Evolutionary conservation across 2,113 vertebrate species (phyloP), one percentile per base, ranked within the genome.

Genomic region (Brachyhypopomus occidentalis): DNA sequence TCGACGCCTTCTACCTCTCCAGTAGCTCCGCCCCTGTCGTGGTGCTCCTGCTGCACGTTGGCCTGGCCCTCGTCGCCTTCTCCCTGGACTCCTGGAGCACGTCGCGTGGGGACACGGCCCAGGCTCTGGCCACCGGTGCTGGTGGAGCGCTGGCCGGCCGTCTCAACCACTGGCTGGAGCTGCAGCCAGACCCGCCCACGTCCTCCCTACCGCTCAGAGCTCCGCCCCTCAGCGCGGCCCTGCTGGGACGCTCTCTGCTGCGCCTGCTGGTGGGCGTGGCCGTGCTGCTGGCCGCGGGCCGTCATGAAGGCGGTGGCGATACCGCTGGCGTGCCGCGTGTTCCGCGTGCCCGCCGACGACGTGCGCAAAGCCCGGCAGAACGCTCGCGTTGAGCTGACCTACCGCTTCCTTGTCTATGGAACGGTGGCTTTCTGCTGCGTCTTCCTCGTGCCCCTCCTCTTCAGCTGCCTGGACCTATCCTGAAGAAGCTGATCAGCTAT

Each of bases 61-160:
- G 94, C 59, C 79, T 98, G 83, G 96, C 97, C 75, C 93, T 98
- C 48, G 94, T 97, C 85, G 97, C 97, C 22, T 99, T 99, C 85
- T 95, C 96, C 6, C 92, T 99, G 36, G 98, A 99, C 85, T 96
- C 96, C 0, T 99, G 98, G 97, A 99, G 97, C 92, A 99, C 97
- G 0, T 99, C 97, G 0, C 93, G 98, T 3, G 97, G 96, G 0
- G 98, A 99, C 88, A 99, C 98, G 0, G 96, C 97, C 38, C 94
- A 99, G 89, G 97, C 96, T 16, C 89, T 99, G 72, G 97, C 96
- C 85, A 96, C 96, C 0, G 97, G 95, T 3, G 95, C 92, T 0
- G 97, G 97, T 0, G 93, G 94, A 4, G 97, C 97, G 0, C 90
- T 96, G 78, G 98, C 92, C 27, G 95, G 94, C 64, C 92, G 96